phyloP scores from a whole-genome alignment of 2,888 invertebrate genomes.

The Drosophila koepferae region DNA sequence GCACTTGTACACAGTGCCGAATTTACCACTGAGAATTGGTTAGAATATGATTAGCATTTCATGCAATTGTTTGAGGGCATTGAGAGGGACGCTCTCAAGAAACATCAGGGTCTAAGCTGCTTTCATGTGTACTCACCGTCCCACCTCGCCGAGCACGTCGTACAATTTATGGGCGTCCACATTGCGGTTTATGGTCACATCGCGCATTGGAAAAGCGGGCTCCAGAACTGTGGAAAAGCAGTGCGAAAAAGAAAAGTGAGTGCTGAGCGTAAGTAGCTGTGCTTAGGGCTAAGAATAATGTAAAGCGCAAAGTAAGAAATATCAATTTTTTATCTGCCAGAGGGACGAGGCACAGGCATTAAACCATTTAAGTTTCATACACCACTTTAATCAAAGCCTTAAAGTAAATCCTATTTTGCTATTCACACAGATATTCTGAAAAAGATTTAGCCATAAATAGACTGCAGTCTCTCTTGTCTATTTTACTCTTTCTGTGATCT shows the following conservation, averaged over 20 bases:
- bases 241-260: constrained; percentile 7
- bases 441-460: neutral
- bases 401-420: neutral
- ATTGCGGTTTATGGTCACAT: constrained; percentile 93
- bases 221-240: constrained; percentile 90
- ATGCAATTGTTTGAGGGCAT: constrained; percentile 8
- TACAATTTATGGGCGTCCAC: constrained; percentile 94
- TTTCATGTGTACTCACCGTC: constrained; percentile 89
- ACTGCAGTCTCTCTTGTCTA: neutral
- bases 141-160: constrained; percentile 95
- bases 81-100: neutral
- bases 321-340: neutral
- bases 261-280: neutral
- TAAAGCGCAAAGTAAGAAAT: constrained; percentile 1
- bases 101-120: neutral
- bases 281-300: constrained; percentile 4
- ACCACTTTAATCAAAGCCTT: neutral
- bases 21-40: constrained; percentile 92
- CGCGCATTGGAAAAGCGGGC: constrained; percentile 94
- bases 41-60: constrained; percentile 60
- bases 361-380: neutral
- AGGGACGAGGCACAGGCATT: neutral
- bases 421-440: too few species aligned
- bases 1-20: constrained; percentile 98
- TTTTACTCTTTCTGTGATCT: constrained; percentile 8